Evolutionary conservation across 2,113 vertebrate genomes (phyloP).

Genomic region (Chloropsis cyanopogon): DNA sequence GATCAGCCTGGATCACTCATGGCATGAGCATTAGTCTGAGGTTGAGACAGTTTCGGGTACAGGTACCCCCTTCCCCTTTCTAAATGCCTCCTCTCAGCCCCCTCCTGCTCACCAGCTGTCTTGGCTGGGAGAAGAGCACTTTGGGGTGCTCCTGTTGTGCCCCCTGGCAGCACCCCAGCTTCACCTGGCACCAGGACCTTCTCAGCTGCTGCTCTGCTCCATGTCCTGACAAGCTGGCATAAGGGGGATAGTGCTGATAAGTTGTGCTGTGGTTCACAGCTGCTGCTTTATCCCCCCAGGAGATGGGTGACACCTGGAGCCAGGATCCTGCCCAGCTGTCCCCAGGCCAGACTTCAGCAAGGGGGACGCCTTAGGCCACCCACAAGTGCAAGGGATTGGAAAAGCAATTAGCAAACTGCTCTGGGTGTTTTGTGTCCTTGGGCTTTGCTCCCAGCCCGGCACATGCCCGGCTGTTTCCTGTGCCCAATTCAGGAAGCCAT

Average conservation of each 20-base stretch:
- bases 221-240: not conserved
- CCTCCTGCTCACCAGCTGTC: not conserved
- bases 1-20: not conserved
- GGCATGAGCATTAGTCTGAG: not conserved
- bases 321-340: not conserved
- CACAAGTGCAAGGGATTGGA: not conserved
- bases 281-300: not conserved
- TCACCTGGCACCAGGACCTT: not conserved
- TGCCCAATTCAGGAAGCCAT: accelerated
- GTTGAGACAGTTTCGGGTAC: not conserved
- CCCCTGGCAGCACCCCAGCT: not conserved
- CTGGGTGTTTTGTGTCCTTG: not conserved
- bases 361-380: not conserved
- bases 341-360: not conserved
- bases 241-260: not conserved
- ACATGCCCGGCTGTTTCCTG: accelerated
- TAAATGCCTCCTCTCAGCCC: not conserved
- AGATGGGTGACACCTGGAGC: not conserved
- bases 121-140: not conserved
- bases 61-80: not conserved
- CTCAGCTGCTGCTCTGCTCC: not conserved
- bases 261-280: not conserved
- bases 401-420: accelerated
- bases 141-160: not conserved
- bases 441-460: accelerated